Conservation (phyloP, 2,888 invertebrate genomes). For the Perizoma affinitatum region DNA sequence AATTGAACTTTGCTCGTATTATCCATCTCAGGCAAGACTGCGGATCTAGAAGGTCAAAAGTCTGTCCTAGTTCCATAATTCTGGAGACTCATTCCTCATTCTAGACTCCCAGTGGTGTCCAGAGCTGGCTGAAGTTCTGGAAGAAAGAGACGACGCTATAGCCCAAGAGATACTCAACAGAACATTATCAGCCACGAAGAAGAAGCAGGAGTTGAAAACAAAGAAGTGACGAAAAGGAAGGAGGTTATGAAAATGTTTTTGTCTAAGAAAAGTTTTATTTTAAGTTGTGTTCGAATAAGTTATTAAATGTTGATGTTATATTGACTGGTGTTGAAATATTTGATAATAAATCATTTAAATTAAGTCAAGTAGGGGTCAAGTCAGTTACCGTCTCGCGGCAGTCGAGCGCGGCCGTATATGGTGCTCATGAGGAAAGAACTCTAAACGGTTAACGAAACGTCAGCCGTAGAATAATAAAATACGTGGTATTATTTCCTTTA, state of each 20-base stretch:
- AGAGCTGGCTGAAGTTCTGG: conserved; percentile 55
- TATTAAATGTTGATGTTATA: conserved; percentile 8
- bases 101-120: conserved; percentile 60
- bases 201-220: conserved; percentile 57
- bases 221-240: conserved; percentile 30
- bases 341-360: too few relatives aligned
- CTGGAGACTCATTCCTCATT: not conserved
- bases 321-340: not conserved
- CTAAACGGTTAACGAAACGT: too few relatives aligned
- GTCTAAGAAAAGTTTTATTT: conserved; percentile 32
- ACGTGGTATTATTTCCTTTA: too few relatives aligned
- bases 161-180: conserved; percentile 52
- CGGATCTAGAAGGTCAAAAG: too few relatives aligned
- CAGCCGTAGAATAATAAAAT: too few relatives aligned
- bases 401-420: too few relatives aligned
- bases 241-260: conserved; percentile 26
- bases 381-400: too few relatives aligned
- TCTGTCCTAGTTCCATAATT: too few relatives aligned
- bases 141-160: conserved; percentile 64
- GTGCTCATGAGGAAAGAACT: too few relatives aligned
- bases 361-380: too few relatives aligned
- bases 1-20: too few relatives aligned
- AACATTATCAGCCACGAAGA: conserved; percentile 57
- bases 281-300: conserved; percentile 17
- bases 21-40: too few relatives aligned